These are phyloP conservation scores for Dissostichus mawsoni DNA, from an alignment of 2,113 vertebrate species.

Conservation along the genomic window DNA sequence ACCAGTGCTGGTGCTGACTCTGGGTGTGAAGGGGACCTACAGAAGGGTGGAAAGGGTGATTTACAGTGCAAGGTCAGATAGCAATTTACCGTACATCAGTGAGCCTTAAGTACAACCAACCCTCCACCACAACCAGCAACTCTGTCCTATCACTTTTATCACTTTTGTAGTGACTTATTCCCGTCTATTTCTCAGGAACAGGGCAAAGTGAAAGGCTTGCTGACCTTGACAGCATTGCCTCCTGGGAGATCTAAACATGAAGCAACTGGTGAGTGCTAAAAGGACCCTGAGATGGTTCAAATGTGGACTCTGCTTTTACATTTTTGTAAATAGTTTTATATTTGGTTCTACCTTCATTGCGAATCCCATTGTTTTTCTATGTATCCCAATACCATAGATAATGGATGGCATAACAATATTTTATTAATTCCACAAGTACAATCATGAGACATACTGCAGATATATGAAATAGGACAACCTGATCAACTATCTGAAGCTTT, in stretches of 20 bases:
- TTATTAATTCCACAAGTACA: neutral
- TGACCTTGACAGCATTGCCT: constrained; percentile 15
- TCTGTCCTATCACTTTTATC: neutral
- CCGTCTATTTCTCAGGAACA: constrained; percentile 45
- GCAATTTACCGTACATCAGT: constrained; percentile 18
- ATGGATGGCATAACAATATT: neutral
- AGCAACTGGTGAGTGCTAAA: constrained; percentile 55
- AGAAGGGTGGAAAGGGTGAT: neutral
- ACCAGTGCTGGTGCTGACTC: neutral
- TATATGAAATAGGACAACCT: too few relatives aligned
- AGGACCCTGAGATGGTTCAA: neutral
- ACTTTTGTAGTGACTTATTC: neutral
- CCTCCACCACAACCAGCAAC: neutral
- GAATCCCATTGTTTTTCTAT: neutral
- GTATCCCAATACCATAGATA: neutral
- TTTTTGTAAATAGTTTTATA: neutral
- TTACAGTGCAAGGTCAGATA: constrained; percentile 7
- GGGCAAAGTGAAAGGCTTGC: constrained; percentile 18
- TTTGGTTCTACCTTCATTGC: neutral
- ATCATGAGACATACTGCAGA: too few relatives aligned
- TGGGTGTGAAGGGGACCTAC: constrained; percentile 7
- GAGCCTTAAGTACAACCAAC: neutral
- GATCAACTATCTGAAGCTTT: too few relatives aligned
- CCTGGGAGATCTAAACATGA: constrained; percentile 29
- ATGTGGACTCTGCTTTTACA: neutral